Evolutionary conservation across 2,113 vertebrate genomes (phyloP).

Genomic region (Silurus meridionalis): DNA sequence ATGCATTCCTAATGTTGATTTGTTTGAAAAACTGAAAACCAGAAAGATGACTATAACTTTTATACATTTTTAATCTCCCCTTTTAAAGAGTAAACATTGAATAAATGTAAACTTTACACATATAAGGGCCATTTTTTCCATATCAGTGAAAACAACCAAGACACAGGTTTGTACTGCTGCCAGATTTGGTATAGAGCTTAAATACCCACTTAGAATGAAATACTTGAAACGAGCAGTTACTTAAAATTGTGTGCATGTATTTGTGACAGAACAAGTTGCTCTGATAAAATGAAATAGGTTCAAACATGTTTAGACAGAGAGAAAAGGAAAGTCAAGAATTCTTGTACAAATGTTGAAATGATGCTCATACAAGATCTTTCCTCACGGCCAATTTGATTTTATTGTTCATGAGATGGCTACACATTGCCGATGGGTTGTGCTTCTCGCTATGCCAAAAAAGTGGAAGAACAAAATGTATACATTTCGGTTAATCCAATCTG

Average conservation of each 20-base stretch:
- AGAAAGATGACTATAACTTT: not conserved
- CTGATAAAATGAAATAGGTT: slow-evolving; percentile 32
- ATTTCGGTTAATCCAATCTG: slow-evolving; percentile 61
- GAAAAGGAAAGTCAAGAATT: not conserved
- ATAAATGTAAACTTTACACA: not conserved
- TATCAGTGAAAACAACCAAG: not conserved
- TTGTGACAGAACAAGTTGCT: not conserved
- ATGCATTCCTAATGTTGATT: not conserved
- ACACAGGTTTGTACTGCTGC: not conserved
- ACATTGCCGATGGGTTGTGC: slow-evolving; percentile 66
- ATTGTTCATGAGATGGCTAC: slow-evolving; percentile 87
- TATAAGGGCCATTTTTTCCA: not conserved
- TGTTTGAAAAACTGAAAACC: not conserved
- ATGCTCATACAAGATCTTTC: slow-evolving; percentile 47
- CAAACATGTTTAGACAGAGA: slow-evolving; percentile 31
- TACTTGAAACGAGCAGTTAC: not conserved
- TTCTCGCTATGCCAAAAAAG: slow-evolving; percentile 54
- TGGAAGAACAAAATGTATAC: slow-evolving; percentile 50
- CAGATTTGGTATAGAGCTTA: not conserved
- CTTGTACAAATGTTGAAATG: slow-evolving; percentile 9
- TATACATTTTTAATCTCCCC: not conserved
- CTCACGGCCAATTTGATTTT: slow-evolving; percentile 69
- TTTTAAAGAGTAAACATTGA: too few relatives aligned
- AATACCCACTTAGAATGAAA: not conserved
- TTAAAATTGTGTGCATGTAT: not conserved